phyloP scores from a whole-genome alignment of 2,888 invertebrate genomes.

The Clusia tigrina region DNA sequence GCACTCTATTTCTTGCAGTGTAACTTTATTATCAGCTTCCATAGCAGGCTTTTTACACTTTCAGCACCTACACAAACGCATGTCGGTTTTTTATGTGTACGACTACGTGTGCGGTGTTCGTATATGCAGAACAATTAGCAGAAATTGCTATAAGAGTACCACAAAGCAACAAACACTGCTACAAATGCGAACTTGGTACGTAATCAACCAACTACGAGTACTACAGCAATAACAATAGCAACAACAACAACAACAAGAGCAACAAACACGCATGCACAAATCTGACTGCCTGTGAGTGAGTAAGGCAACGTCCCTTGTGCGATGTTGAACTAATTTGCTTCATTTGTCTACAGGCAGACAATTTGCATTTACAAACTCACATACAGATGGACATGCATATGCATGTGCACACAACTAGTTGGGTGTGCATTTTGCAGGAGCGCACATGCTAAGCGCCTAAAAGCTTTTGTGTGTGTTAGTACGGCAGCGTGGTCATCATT shows the following conservation, averaged over 20 bases:
- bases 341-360: slow-evolving; percentile 42
- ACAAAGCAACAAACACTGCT: slow-evolving; percentile 11
- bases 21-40: too few relatives aligned
- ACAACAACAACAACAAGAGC: slow-evolving; percentile 9
- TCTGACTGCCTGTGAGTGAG: neutral
- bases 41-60: too few relatives aligned
- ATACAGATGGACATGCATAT: slow-evolving; percentile 23
- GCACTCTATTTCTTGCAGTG: too few relatives aligned
- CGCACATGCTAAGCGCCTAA: slow-evolving; percentile 38
- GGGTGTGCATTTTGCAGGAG: neutral
- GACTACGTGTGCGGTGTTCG: neutral
- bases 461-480: neutral
- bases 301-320: slow-evolving; percentile 44
- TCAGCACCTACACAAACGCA: too few relatives aligned
- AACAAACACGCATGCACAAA: neutral
- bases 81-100: too few relatives aligned
- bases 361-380: slow-evolving; percentile 31
- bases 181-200: too few relatives aligned
- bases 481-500: neutral
- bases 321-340: slow-evolving; percentile 52
- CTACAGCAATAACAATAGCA: neutral
- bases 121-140: slow-evolving; percentile 43
- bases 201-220: too few relatives aligned
- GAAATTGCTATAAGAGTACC: slow-evolving; percentile 44
- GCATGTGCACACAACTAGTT: slow-evolving; percentile 9